phyloP scores from a whole-genome alignment of 92 coral and sea anemone genomes.

The Epizoanthus illoricatus region DNA sequence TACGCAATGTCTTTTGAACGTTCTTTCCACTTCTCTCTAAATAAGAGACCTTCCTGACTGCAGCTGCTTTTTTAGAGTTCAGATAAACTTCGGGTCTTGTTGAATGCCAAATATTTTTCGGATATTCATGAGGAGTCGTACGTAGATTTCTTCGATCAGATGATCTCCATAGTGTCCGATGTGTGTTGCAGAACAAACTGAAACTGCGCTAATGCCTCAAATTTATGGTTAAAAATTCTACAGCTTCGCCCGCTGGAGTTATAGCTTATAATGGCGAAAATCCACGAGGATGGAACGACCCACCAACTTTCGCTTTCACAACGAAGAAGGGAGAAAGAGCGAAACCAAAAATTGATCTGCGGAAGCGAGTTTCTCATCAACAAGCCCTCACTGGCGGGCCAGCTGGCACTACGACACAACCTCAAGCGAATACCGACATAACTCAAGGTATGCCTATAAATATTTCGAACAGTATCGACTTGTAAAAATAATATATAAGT shows the following conservation, averaged over 20 bases:
- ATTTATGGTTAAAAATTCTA: constrained; percentile 35
- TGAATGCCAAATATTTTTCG: constrained; percentile 18
- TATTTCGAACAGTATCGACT: background rate
- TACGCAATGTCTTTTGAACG: constrained; percentile 15
- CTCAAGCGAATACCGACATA: constrained; percentile 41
- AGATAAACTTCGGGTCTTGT: background rate
- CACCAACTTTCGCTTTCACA: constrained; percentile 92
- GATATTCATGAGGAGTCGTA: constrained; percentile 20
- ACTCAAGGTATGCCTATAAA: constrained; percentile 54
- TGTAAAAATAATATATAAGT: background rate
- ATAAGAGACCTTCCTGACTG: background rate
- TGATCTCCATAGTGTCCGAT: background rate
- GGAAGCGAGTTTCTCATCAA: constrained; percentile 96
- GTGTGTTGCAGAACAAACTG: background rate
- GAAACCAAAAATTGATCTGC: constrained; percentile 89
- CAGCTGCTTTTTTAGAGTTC: background rate
- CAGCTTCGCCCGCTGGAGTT: constrained; percentile 77
- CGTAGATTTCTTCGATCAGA: background rate
- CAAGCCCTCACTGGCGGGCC: constrained; percentile 88
- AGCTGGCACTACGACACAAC: constrained; percentile 55
- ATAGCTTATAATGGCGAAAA: constrained; percentile 96
- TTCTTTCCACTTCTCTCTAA: background rate
- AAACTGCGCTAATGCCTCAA: background rate
- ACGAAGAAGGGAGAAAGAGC: constrained; percentile 61
- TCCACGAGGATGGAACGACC: constrained; percentile 98